These are phyloP conservation scores for Ailuropoda melanoleuca DNA, from an alignment of 2,113 vertebrate species.

Conservation along the genomic window DNA sequence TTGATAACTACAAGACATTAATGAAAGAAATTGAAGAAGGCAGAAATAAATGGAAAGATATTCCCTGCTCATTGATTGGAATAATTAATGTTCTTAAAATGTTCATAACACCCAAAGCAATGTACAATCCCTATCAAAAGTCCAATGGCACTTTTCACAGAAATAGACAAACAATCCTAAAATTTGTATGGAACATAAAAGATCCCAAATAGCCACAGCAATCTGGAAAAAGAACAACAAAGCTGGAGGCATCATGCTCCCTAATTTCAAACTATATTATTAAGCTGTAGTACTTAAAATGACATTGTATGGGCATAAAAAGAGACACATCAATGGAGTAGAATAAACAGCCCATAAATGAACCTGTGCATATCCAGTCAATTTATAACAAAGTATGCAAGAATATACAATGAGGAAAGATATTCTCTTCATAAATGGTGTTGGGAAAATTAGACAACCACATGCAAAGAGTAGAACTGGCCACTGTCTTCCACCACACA, in stretches of 20 bases:
- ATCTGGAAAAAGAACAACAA: not conserved
- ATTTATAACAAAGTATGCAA: not conserved
- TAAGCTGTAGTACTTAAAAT: not conserved
- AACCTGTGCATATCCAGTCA: not conserved
- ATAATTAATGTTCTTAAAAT: not conserved
- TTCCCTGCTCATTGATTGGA: not conserved
- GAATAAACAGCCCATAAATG: not conserved
- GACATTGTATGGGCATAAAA: not conserved
- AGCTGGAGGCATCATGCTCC: not conserved
- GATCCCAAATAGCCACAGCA: not conserved
- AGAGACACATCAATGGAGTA: not conserved
- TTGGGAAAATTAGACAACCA: not conserved
- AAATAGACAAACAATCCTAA: not conserved
- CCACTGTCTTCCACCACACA: not conserved
- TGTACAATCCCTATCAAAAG: not conserved
- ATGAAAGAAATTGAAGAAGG: not conserved
- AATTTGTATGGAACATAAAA: not conserved
- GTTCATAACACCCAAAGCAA: not conserved
- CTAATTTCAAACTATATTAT: not conserved
- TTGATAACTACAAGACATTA: not conserved
- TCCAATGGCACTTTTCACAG: not conserved
- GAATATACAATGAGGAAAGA: not conserved
- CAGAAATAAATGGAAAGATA: not conserved
- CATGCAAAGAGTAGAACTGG: not conserved
- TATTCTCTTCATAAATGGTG: not conserved